Evolutionary conservation across 2,888 invertebrate species (phyloP), one percentile per base, ranked within the genome.

Genomic region (Galeopsomyia nigrocyanea): DNA sequence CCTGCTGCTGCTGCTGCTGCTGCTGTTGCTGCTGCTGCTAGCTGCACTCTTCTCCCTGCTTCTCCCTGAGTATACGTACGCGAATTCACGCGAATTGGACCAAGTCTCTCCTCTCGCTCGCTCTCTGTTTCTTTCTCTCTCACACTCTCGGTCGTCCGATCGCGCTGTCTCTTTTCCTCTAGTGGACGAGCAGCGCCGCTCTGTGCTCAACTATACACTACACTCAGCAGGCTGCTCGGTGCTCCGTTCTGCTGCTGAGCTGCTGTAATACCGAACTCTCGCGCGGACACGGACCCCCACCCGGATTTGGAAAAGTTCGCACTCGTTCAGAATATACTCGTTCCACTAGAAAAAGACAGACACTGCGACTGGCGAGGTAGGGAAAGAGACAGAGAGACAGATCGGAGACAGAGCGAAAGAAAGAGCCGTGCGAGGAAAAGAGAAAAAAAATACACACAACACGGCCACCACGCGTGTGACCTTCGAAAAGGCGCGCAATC

Each of bases 261-360:
- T n/a, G 26, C 26, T 17, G 55, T 17, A 10, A 13, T 39, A 62
- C 47, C 46, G 39, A 47, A 56, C 22, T 62, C 47, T 55, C 13
- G 53, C 13, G 53, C 53, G 31, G 66, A 57, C 50, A 21, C 31
- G 21, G 39, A 49, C 73, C 71, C 69, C 73, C 73, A 70, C 73
- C 69, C 69, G 73, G 73, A 69, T 73, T 73, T 73, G 65, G 69
- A 69, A 69, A 73, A 69, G 66, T 69, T 62, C 17, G 55, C 65
- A 65, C 62, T 65, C 66, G 26, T 26, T 26, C 26, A 5, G 26
- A 71, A 62, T 62, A 56, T 56, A 62, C 21, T 26, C 50, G 55
- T 68, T 50, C 66, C 9, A 16, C 66, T 3, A 22, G 58, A 19
- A 19, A 16, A 10, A 16, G 60, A 21, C 46, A 9, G 17, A 19